Base-by-base conservation (phyloP, 2,113 vertebrate species). In the Carassius auratus region DNA sequence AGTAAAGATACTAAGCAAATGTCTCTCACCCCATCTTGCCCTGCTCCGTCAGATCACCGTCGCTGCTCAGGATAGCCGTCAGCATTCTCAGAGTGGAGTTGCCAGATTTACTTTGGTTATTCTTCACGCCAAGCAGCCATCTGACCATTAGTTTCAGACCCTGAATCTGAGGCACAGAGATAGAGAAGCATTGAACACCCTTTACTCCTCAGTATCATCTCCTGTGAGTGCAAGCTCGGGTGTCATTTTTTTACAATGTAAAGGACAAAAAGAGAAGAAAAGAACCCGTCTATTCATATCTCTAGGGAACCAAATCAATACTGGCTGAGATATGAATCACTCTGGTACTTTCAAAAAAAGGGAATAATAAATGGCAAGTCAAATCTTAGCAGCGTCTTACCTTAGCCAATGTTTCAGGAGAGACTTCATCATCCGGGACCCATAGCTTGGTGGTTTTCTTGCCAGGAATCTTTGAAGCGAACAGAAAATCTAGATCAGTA, bases 71-170 rank as follows among this genome's bases (percentile, higher is more conserved):
- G 89, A 99, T 98, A 48, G 98, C 98, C 12, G 97, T 99, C 87
- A 99, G 91, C 91, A 99, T 95, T 89, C 98, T 95, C 88, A 99
- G 90, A 82, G 98, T 99, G 89, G 98, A 99, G 75, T 97, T 99
- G 80, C 98, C 98, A 0, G 98, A 99, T 92, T 99, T 99, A 93
- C 97, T 99, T 93, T 97, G 97, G 89, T 99, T 99, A 92, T 98
- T 99, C 92, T 98, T 99, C 94, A 99, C 98, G 86, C 98, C 98
- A 42, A 99, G 90, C 81, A 99, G 91, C 98, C 98, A 99, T 66
- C 98, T 95, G 89, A 99, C 98, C 98, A 99, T 99, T 95, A 99
- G 96, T 93, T 99, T 99, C 89, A 99, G 99, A 76, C 97, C 98
- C 88, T 99, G 98, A 86, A 99, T 99, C 98, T 97, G 87, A 80